A percentile compares a stretch with the other conserved stretches of the same genome.
Conservation (phyloP, 2,113 vertebrate species). For the Esox niger region DNA sequence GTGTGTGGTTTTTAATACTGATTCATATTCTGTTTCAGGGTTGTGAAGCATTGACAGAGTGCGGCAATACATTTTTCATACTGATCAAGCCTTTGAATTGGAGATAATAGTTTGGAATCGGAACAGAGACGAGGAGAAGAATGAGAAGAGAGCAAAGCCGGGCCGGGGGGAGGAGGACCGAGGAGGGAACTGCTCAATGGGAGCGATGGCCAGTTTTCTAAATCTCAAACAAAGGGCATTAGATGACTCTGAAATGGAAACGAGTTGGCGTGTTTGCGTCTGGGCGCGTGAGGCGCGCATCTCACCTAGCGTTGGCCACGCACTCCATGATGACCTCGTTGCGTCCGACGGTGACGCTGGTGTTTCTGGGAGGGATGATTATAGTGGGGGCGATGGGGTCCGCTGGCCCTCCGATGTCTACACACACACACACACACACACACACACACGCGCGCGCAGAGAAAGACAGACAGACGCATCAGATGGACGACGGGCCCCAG, state of each 20-base stretch:
- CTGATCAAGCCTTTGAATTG: conserved; percentile 66
- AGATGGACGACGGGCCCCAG: too few relatives aligned
- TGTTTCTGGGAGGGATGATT: conserved; percentile 93
- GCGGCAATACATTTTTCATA: conserved; percentile 59
- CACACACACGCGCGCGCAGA: conserved; percentile 16
- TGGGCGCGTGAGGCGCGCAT: neutral
- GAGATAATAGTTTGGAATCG: conserved; percentile 60
- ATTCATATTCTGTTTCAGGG: conserved; percentile 66
- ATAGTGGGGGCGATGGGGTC: conserved; percentile 95
- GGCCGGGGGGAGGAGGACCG: conserved; percentile 25
- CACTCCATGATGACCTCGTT: conserved; percentile 94
- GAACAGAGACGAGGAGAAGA: conserved; percentile 22
- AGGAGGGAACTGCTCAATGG: too few relatives aligned
- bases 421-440: conserved; percentile 18
- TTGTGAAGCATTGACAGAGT: conserved; percentile 43
- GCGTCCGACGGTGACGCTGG: conserved; percentile 89
- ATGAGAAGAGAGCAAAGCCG: conserved; percentile 30
- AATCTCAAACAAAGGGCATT: neutral
- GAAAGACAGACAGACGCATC: neutral
- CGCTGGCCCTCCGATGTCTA: conserved; percentile 89
- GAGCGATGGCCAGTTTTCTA: too few relatives aligned
- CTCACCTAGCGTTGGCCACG: conserved; percentile 91
- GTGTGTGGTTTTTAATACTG: conserved; percentile 45
- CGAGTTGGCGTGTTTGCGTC: neutral
- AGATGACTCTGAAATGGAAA: neutral